Percentiles rank a stretch among this genome's conserved stretches.
Evolutionary conservation across 2,797 vertebrate species (phyloP).

Genomic region (Cryptoprocta ferox): DNA sequence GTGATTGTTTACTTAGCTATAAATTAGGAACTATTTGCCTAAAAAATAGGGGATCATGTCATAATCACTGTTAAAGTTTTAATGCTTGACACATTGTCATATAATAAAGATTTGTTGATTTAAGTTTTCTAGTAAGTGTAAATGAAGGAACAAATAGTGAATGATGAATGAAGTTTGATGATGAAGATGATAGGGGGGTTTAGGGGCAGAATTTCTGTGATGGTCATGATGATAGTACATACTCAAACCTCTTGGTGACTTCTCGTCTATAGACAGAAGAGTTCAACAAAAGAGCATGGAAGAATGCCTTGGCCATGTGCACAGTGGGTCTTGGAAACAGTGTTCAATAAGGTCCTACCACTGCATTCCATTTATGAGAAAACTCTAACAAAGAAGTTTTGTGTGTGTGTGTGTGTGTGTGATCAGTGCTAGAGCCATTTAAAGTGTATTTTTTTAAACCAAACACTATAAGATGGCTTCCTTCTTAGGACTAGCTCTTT

Average conservation of each 20-base stretch:
- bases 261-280: background rate
- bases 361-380: constrained; percentile 27
- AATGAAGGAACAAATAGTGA: constrained; percentile 8
- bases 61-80: constrained; percentile 44
- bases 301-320: background rate
- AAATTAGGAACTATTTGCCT: background rate
- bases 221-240: background rate
- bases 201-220: background rate
- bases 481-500: background rate
- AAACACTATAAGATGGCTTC: background rate
- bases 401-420: background rate
- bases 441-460: background rate
- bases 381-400: background rate
- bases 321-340: background rate
- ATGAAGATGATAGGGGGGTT: background rate
- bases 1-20: background rate
- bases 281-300: background rate
- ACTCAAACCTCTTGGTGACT: background rate
- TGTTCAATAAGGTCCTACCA: background rate
- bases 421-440: background rate
- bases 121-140: background rate
- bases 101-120: constrained; percentile 24
- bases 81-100: background rate
- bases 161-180: background rate
- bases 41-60: background rate